A percentile compares a stretch with the other conserved stretches of the same genome.
Evolutionary conservation across 2,888 invertebrate species (phyloP).

Genomic region (Polymixis flavicincta): DNA sequence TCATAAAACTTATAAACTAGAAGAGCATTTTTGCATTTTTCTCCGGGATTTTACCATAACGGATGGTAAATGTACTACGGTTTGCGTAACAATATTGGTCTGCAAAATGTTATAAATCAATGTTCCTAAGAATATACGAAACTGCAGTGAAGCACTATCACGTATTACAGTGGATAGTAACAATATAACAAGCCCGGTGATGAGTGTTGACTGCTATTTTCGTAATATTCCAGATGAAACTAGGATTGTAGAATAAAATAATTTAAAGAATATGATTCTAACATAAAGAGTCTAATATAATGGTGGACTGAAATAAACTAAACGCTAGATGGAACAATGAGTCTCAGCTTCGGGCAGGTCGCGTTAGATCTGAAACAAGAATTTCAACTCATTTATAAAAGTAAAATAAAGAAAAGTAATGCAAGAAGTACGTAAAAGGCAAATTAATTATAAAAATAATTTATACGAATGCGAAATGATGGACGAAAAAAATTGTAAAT

Average conservation of each 20-base stretch:
- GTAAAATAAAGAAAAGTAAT: slow-evolving; percentile 1
- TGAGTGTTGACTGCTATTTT: slow-evolving; percentile 80
- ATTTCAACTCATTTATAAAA: slow-evolving; percentile 45
- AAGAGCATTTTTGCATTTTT: slow-evolving; percentile 82
- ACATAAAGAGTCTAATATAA: slow-evolving; percentile 74
- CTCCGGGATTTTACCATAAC: slow-evolving; percentile 78
- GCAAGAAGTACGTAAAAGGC: neutral
- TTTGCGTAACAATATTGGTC: slow-evolving; percentile 65
- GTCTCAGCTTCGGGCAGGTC: slow-evolving; percentile 77
- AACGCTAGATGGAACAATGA: slow-evolving; percentile 55
- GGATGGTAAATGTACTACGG: slow-evolving; percentile 68
- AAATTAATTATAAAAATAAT: neutral
- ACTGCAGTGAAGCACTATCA: slow-evolving; percentile 83
- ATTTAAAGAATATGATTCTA: slow-evolving; percentile 72
- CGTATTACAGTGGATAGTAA: slow-evolving; percentile 64
- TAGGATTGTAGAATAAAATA: slow-evolving; percentile 63
- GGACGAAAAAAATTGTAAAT: neutral
- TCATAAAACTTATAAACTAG: slow-evolving; percentile 81
- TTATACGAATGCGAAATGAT: neutral
- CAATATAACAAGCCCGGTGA: slow-evolving; percentile 70
- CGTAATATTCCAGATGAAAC: slow-evolving; percentile 71
- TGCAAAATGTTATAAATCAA: slow-evolving; percentile 75
- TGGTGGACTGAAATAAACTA: slow-evolving; percentile 72
- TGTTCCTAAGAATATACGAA: slow-evolving; percentile 76
- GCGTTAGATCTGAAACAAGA: slow-evolving; percentile 86